These are phyloP conservation scores for Junonia oenone DNA, from an alignment of 2,888 invertebrate genomes.

Conservation along the genomic window DNA sequence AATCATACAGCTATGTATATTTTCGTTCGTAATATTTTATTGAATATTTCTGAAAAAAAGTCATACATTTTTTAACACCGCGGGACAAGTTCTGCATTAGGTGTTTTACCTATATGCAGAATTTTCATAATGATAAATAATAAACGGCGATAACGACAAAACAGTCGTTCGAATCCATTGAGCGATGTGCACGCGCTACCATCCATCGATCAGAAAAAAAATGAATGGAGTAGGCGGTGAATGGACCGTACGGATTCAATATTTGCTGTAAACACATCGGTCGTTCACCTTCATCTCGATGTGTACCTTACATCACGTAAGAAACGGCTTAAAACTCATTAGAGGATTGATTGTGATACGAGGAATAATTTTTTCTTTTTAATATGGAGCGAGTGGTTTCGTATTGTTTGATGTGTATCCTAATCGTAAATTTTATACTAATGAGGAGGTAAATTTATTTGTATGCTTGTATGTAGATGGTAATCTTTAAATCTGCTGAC, in stretches of 20 bases:
- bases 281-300: constrained; percentile 24
- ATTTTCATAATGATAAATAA: too few relatives aligned
- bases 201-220: constrained; percentile 1
- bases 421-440: too few relatives aligned
- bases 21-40: too few relatives aligned
- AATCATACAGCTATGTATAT: too few relatives aligned
- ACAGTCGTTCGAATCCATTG: not conserved
- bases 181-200: not conserved
- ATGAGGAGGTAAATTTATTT: too few relatives aligned
- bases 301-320: not conserved
- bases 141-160: not conserved
- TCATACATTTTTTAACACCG: too few relatives aligned
- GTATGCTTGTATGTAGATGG: too few relatives aligned
- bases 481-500: too few relatives aligned
- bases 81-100: too few relatives aligned
- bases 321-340: not conserved
- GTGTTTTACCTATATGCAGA: too few relatives aligned
- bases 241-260: constrained; percentile 22
- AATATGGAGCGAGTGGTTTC: not conserved
- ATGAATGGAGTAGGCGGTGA: constrained; percentile 22
- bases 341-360: not conserved
- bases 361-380: not conserved
- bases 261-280: constrained; percentile 26
- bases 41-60: too few relatives aligned
- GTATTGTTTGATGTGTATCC: not conserved